Conservation (phyloP, 2,797 vertebrate species). For the Syncerus caffer region DNA sequence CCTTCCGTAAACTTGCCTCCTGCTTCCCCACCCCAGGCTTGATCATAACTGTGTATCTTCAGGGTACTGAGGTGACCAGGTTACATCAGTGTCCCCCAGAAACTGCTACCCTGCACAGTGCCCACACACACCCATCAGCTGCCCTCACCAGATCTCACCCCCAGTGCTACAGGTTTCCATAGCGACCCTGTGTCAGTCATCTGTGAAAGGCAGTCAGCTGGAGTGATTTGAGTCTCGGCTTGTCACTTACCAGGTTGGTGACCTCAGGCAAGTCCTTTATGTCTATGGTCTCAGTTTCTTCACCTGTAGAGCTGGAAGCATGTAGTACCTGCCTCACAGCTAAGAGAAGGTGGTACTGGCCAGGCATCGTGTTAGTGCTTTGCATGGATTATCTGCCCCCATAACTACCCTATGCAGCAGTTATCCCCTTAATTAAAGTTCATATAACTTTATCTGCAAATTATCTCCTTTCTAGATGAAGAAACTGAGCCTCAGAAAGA, state of each 20-base stretch:
- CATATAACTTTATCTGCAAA: background rate
- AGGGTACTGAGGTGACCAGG: background rate
- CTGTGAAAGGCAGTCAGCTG: background rate
- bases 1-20: accelerated
- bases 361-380: background rate
- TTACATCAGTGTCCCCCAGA: background rate
- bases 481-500: background rate
- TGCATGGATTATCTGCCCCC: background rate
- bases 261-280: background rate
- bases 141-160: background rate
- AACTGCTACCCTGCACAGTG: background rate
- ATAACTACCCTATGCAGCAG: background rate
- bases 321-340: background rate
- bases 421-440: background rate
- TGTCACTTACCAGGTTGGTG: background rate
- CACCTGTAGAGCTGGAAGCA: background rate
- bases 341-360: background rate
- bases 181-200: background rate
- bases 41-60: background rate
- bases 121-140: accelerated
- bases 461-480: background rate
- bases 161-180: background rate
- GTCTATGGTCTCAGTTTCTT: background rate
- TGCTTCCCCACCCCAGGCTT: background rate
- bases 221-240: background rate